A percentile compares a stretch with the other conserved stretches of the same genome.
phyloP scores from a whole-genome alignment of 2,888 invertebrate species.

The Sisyra terminalis region DNA sequence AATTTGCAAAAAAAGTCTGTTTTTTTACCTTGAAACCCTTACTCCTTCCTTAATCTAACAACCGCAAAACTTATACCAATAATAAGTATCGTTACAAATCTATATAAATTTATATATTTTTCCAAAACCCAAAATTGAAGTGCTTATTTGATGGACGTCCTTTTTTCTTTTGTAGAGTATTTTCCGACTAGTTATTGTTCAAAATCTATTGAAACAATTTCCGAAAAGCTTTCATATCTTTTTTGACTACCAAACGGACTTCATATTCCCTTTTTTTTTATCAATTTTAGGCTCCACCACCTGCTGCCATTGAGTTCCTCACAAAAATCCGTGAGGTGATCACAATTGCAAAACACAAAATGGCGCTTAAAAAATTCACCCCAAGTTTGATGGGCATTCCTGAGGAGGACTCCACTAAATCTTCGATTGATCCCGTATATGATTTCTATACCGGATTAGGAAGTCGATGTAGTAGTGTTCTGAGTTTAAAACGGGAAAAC shows the following conservation, averaged over 20 bases:
- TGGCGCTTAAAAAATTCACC: constrained; percentile 62
- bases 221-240: not conserved
- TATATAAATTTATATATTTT: too few relatives aligned
- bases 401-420: constrained; percentile 48
- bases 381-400: constrained; percentile 67
- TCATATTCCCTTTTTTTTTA: constrained; percentile 11
- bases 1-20: too few relatives aligned
- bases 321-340: constrained; percentile 82
- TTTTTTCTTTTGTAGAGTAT: too few relatives aligned
- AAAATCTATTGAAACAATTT: too few relatives aligned
- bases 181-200: not conserved
- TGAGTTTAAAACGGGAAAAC: constrained; percentile 44
- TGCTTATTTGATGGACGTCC: too few relatives aligned
- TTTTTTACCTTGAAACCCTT: too few relatives aligned
- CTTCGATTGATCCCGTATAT: constrained; percentile 29
- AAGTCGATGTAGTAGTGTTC: constrained; percentile 36
- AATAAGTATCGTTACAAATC: too few relatives aligned
- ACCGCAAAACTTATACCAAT: too few relatives aligned
- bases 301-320: constrained; percentile 78
- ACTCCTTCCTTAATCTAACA: too few relatives aligned
- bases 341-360: constrained; percentile 75
- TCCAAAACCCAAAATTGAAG: too few relatives aligned
- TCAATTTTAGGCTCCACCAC: constrained; percentile 64
- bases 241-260: constrained; percentile 5
- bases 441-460: constrained; percentile 22